Evolutionary conservation across 2,888 invertebrate species (phyloP).

Genomic region (Hoplodrina ambigua): DNA sequence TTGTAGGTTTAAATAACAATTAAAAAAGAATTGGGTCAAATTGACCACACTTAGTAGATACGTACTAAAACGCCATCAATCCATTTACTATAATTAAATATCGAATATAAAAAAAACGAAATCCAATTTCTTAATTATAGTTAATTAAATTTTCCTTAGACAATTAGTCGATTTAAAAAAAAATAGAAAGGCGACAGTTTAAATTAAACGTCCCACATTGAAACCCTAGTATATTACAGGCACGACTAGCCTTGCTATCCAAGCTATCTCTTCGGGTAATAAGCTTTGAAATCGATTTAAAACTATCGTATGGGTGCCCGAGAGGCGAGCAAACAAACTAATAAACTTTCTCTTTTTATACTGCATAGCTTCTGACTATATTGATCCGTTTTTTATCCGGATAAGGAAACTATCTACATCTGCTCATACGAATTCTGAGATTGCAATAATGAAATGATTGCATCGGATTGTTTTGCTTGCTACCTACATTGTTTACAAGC

Average conservation of each 20-base stretch:
- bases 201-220: slow-evolving; percentile 40
- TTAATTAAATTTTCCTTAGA: slow-evolving; percentile 4
- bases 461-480: slow-evolving; percentile 15
- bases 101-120: neutral
- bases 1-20: neutral
- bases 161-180: slow-evolving; percentile 26
- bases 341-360: slow-evolving; percentile 63
- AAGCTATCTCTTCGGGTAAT: slow-evolving; percentile 53
- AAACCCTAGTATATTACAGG: slow-evolving; percentile 31
- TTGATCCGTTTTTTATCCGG: slow-evolving; percentile 40
- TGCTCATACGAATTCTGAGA: slow-evolving; percentile 35
- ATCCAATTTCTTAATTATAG: slow-evolving; percentile 16
- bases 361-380: slow-evolving; percentile 49
- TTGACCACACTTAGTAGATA: slow-evolving; percentile 4
- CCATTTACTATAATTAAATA: slow-evolving; percentile 1
- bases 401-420: slow-evolving; percentile 50
- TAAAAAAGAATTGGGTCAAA: slow-evolving; percentile 36
- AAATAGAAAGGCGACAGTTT: slow-evolving; percentile 24
- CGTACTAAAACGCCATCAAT: slow-evolving; percentile 7
- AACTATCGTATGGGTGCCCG: slow-evolving; percentile 59
- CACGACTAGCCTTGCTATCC: slow-evolving; percentile 21
- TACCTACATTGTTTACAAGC: slow-evolving; percentile 42
- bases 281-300: slow-evolving; percentile 64
- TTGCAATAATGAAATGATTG: slow-evolving; percentile 15
- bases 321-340: slow-evolving; percentile 56